Evolutionary conservation across 2,797 vertebrate genomes (phyloP), one percentile per base, ranked within the genome.

Genomic region (Melopsittacus undulatus): DNA sequence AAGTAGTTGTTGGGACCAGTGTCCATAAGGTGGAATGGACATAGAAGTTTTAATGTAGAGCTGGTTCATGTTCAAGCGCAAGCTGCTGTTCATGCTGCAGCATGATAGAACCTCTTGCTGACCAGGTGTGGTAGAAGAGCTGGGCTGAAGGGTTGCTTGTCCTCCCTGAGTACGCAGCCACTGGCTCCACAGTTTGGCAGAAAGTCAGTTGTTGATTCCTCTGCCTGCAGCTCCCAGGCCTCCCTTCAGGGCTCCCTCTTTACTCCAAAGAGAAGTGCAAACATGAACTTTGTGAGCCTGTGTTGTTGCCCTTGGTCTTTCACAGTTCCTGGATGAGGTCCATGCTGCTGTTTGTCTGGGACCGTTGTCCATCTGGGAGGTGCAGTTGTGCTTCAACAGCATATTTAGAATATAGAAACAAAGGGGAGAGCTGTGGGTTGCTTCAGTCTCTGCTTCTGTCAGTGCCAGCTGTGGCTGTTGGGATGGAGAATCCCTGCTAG

Each of bases 11-110:
- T 83, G 42, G 32, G 30, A 66, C 72, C 36, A 22, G 23, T 34
- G 40, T 80, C 59, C 42, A 22, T 86, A n/a, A 63, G 48, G 48
- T 49, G 48, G 38, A 67, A 46, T 54, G 62, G 46, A 52, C 43
- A 13, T 14, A 48, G 21, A 83, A 49, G 34, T 42, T 21, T 52
- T 73, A 45, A 48, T 0, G 0, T 6, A 52, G 51, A 83, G 57
- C 63, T 56, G 22, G 30, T 36, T 30, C 77, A 32, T 0, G 0
- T n/a, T 36, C 52, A 61, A 63, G 29, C 0, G 0, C 62, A 72
- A 76, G 57, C 75, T 63, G 73, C 61, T 57, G 11, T 57, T 74
- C 18, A 1, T 48, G n/a, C 51, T 83, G 42, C 62, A 59, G 72
- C 10, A 29, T 2, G 3, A 34, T 16, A 40, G 59, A 57, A 83